Base-by-base conservation (phyloP, 2,888 invertebrate species). In the Physocephala rufipes region DNA sequence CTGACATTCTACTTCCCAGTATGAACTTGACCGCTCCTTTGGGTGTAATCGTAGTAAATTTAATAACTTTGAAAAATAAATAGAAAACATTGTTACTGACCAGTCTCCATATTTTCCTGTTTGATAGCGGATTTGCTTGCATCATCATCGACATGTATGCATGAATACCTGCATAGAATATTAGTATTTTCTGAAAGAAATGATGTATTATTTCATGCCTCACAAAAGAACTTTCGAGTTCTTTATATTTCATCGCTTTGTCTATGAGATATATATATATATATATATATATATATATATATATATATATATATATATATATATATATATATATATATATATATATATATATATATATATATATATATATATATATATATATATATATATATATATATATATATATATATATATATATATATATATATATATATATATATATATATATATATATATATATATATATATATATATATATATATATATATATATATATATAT, bases 111-210 rank as follows among this genome's bases (percentile, higher is more conserved):
- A 49, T 4, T 49, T 49, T 49, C 49, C 49, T 49, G 49, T 49
- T 49, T 49, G 49, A 49, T 49, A 12, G 49, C 19, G 19, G 12
- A 19, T 5, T 5, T 49, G 49, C 49, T 19, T 49, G 49, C 49
- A 49, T 49, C 49, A 49, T n/a, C 19, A n/a, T 49, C 49, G 49
- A 49, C 49, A 49, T 49, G 49, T 49, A 49, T 5, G 49, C 49
- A 49, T 49, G 19, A 49, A 49, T 13, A 49, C 19, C 16, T 49
- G 19, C 15, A 49, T 49, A 19, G n/a, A 49, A n/a, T n/a, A 49
- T 49, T 49, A 49, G 16, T 49, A 49, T 49, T 12, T n/a, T 49
- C 49, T n/a, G n/a, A 49, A 49, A 49, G 49, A 49, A 49, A 49
- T n/a, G 19, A 49, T 49, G 49, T 19, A 49, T 49, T 49, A 7